These are phyloP conservation scores for Trichogramma dendrolimi DNA, from an alignment of 2,888 invertebrate genomes.

Conservation along the genomic window DNA sequence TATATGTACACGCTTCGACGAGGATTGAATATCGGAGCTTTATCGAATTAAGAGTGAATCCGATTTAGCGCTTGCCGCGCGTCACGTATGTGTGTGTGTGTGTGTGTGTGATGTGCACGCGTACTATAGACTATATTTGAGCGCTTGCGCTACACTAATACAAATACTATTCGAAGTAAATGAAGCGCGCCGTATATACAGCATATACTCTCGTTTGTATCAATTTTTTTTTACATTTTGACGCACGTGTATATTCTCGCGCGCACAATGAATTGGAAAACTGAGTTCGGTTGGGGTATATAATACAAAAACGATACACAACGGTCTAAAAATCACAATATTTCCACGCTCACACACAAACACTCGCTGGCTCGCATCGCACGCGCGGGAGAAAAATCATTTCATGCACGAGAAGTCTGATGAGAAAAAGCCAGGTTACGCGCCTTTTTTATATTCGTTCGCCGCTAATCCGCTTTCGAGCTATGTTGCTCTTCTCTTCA, in stretches of 20 bases:
- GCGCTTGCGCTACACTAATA: too few relatives aligned
- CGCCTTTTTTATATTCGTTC: slow-evolving; percentile 19
- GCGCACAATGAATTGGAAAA: too few relatives aligned
- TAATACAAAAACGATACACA: too few relatives aligned
- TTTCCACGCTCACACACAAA: too few relatives aligned
- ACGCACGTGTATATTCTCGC: neutral
- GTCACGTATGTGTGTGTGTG: neutral
- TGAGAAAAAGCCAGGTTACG: neutral
- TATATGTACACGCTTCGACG: neutral
- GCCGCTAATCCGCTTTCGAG: slow-evolving; percentile 24
- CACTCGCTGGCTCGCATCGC: too few relatives aligned
- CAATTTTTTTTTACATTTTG: slow-evolving; percentile 22
- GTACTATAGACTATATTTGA: too few relatives aligned
- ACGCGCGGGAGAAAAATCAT: too few relatives aligned
- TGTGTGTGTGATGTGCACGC: too few relatives aligned
- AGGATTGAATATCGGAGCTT: slow-evolving; percentile 20
- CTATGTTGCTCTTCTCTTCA: slow-evolving; percentile 19
- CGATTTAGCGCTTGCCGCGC: slow-evolving; percentile 4
- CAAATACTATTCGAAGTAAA: neutral
- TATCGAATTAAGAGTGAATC: slow-evolving; percentile 22
- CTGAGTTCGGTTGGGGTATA: too few relatives aligned
- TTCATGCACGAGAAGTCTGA: neutral
- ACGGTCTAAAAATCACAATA: too few relatives aligned
- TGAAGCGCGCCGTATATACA: slow-evolving; percentile 4
- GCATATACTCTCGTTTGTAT: slow-evolving; percentile 12